Evolutionary conservation across 2,888 invertebrate species (phyloP).

Genomic region (Cerastis rubricosa): DNA sequence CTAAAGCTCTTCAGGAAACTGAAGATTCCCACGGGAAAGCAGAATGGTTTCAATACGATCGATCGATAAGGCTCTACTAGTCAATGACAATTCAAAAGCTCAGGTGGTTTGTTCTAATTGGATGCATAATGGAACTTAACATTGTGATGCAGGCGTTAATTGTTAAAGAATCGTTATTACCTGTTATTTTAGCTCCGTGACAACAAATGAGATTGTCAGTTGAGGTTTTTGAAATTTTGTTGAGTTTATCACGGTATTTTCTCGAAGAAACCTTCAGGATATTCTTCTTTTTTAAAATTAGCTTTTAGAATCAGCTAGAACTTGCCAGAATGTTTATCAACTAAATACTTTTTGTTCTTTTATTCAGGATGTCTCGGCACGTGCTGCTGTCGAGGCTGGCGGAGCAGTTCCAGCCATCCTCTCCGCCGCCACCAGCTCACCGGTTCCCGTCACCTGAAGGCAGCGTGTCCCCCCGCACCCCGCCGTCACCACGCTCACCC

Average conservation of each 20-base stretch:
- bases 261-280: background rate
- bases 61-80: conserved; percentile 60
- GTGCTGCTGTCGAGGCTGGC: conserved; percentile 87
- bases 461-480: conserved; percentile 83
- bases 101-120: conserved; percentile 51
- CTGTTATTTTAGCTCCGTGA: conserved; percentile 21
- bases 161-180: conserved; percentile 37
- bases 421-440: conserved; percentile 82
- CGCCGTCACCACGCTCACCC: conserved; percentile 79
- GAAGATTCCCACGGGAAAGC: conserved; percentile 64
- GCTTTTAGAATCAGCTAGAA: background rate
- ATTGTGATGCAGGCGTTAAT: conserved; percentile 41
- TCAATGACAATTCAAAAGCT: conserved; percentile 59
- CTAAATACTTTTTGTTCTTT: conserved; percentile 12
- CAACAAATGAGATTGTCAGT: conserved; percentile 26
- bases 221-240: background rate
- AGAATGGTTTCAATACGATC: conserved; percentile 52
- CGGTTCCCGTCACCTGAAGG: conserved; percentile 85
- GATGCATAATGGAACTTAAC: conserved; percentile 46
- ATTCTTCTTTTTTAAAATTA: conserved; percentile 7
- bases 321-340: background rate
- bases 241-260: conserved; percentile 9
- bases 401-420: conserved; percentile 86
- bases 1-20: conserved; percentile 42
- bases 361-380: conserved; percentile 86